Conservation (phyloP, 2,113 vertebrate genomes). For the Erythrolamprus reginae region DNA sequence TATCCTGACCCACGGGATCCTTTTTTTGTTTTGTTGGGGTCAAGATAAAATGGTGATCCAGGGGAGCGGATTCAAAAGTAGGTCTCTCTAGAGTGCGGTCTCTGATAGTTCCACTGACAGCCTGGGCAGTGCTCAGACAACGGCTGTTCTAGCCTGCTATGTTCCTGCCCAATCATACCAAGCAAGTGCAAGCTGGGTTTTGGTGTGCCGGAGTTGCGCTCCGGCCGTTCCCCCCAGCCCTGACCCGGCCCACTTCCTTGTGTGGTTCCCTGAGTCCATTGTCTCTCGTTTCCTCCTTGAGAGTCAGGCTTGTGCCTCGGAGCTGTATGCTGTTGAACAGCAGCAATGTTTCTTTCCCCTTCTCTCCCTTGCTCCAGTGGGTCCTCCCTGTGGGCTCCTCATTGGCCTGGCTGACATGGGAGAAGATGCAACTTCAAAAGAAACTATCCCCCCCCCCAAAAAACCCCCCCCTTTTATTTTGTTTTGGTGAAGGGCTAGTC, state of each 20-base stretch:
- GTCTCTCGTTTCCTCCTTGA: background rate
- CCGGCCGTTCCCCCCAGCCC: too few species aligned
- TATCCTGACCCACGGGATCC: background rate
- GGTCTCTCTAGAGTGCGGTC: background rate
- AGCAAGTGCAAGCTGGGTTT: background rate
- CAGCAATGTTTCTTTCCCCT: background rate
- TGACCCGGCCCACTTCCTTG: too few species aligned
- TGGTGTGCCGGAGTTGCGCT: background rate
- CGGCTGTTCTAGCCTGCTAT: background rate
- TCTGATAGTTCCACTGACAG: conserved; percentile 34
- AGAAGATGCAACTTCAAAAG: background rate
- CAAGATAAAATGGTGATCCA: background rate
- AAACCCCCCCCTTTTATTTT: too few species aligned
- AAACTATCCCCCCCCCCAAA: fast-evolving
- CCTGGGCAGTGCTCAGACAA: background rate
- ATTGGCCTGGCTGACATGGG: background rate
- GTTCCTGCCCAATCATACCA: background rate
- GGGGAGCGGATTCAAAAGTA: background rate
- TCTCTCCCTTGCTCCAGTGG: too few species aligned
- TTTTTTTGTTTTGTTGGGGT: background rate
- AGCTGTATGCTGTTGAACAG: background rate
- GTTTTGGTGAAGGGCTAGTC: background rate
- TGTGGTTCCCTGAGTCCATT: too few species aligned
- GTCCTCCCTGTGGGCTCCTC: background rate
- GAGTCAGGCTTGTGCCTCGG: background rate